Conservation (phyloP, 2,797 vertebrate species). For the Sebastes cheni region DNA sequence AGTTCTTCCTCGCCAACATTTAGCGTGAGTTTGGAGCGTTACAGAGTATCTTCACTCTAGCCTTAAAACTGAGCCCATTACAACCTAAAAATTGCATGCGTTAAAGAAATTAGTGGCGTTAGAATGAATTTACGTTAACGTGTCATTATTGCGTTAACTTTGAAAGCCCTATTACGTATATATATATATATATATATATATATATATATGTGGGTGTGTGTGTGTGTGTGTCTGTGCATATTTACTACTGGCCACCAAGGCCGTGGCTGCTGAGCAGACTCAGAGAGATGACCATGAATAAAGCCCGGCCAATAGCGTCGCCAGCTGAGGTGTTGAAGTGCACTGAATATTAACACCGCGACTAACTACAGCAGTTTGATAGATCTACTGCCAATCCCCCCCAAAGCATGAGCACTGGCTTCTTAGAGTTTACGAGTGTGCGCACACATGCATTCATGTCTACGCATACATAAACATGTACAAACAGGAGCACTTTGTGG, state of each 20-base stretch:
- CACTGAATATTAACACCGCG: conserved; percentile 55
- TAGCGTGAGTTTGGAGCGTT: too few species aligned
- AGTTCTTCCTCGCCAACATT: too few species aligned
- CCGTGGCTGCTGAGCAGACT: conserved; percentile 26
- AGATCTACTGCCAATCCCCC: conserved; percentile 61
- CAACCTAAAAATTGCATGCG: too few species aligned
- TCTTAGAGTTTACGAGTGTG: conserved; percentile 51
- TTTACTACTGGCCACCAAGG: conserved; percentile 11
- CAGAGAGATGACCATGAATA: conserved; percentile 48
- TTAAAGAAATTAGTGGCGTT: too few species aligned
- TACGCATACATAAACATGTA: conserved; percentile 59
- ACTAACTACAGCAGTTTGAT: conserved; percentile 54
- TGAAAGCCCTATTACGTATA: too few species aligned
- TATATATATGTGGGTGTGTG: too few species aligned
- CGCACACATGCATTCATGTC: conserved; percentile 44
- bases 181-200: too few species aligned
- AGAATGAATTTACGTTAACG: too few species aligned
- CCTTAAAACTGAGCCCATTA: too few species aligned
- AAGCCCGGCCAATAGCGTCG: conserved; percentile 45
- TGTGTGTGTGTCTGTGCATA: background rate
- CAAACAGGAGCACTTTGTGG: conserved; percentile 51
- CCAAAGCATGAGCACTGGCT: conserved; percentile 47
- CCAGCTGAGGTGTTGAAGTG: conserved; percentile 48
- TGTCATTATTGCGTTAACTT: too few species aligned
- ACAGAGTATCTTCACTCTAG: too few species aligned